These are phyloP conservation scores for Heterodera carotae DNA, from an alignment of 1,140 invertebrate genomes.

Conservation along the genomic window DNA sequence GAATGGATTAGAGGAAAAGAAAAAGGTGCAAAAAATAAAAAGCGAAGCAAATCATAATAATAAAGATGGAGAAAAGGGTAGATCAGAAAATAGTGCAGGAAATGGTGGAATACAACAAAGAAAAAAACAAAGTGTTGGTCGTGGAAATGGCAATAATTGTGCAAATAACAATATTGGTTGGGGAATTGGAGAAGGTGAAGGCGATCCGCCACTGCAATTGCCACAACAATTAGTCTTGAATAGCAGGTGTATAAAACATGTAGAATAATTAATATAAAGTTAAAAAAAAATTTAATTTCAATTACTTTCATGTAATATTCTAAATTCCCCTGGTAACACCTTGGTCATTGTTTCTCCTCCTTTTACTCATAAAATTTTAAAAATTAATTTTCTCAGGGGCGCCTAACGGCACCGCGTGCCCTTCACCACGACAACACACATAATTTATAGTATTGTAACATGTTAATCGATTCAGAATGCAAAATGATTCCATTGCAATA, in stretches of 20 bases:
- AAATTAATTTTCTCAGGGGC: too few species aligned
- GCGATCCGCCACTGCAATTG: neutral
- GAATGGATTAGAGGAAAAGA: conserved; percentile 5
- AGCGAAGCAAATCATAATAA: neutral
- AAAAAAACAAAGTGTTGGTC: neutral
- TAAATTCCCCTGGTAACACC: too few species aligned
- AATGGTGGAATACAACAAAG: neutral
- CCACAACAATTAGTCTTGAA: neutral
- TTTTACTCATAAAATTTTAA: too few species aligned
- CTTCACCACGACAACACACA: too few species aligned
- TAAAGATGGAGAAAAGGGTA: neutral
- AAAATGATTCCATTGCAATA: conserved; percentile 22
- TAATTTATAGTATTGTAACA: neutral
- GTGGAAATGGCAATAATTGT: neutral
- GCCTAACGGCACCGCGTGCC: too few species aligned
- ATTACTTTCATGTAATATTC: too few species aligned
- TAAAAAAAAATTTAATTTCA: conserved; percentile 20
- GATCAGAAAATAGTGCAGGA: neutral
- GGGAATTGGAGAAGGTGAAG: neutral
- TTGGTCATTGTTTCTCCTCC: too few species aligned
- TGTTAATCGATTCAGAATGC: conserved; percentile 5
- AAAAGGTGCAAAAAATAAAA: neutral
- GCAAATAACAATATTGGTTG: neutral
- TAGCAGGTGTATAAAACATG: neutral
- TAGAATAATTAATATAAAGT: conserved; percentile 7